Conservation (phyloP, 2,888 invertebrate species). For the Adela reaumurella region DNA sequence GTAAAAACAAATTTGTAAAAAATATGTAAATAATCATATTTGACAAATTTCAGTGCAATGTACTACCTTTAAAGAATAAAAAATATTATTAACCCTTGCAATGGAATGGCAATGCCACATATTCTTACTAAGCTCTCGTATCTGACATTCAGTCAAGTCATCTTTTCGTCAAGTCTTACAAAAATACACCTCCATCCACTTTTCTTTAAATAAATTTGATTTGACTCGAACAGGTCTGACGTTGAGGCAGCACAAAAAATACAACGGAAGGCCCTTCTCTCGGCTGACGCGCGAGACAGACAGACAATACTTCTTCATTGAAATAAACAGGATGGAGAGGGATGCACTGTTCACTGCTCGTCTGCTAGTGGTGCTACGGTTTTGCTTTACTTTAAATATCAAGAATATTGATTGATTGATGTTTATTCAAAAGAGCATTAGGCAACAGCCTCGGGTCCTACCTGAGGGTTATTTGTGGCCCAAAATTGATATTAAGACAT, state of each 20-base stretch:
- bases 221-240: neutral
- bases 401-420: conserved; percentile 43
- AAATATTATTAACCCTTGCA: too few species aligned
- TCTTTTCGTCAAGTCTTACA: neutral
- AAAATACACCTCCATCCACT: neutral
- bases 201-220: neutral
- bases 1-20: too few species aligned
- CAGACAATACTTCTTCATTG: neutral
- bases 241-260: neutral
- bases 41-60: too few species aligned
- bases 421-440: conserved; percentile 40
- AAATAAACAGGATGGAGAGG: neutral
- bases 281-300: neutral
- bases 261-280: neutral
- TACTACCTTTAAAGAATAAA: too few species aligned
- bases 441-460: conserved; percentile 18
- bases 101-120: too few species aligned
- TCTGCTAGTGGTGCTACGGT: too few species aligned
- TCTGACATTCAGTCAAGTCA: neutral
- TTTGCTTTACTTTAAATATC: conserved; percentile 15
- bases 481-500: conserved; percentile 42
- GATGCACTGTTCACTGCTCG: neutral
- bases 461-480: conserved; percentile 27
- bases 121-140: neutral
- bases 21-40: too few species aligned